phyloP scores from a whole-genome alignment of 1,140 invertebrate species.

The Aphis gossypii region DNA sequence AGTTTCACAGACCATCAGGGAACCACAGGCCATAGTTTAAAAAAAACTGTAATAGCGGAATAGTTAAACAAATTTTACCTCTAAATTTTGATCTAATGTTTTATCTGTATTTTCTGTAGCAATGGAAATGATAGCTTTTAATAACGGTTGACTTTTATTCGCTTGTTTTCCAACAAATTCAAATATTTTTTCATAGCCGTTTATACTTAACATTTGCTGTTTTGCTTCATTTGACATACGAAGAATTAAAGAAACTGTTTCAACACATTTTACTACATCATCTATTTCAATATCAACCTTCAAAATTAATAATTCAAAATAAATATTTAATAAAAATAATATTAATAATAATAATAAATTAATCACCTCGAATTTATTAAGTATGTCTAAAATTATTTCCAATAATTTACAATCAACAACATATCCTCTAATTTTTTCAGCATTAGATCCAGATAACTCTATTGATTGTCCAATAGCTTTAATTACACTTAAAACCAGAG shows the following conservation, averaged over 20 bases:
- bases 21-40: no score
- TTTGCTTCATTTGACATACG: slow-evolving; percentile 53
- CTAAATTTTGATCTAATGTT: slow-evolving; percentile 51
- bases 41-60: background rate
- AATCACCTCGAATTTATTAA: slow-evolving; percentile 44
- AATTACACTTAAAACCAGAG: slow-evolving; percentile 36
- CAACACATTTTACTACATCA: slow-evolving; percentile 62
- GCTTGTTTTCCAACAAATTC: slow-evolving; percentile 63
- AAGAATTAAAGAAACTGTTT: slow-evolving; percentile 60
- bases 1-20: no score
- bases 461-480: slow-evolving; percentile 57
- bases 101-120: slow-evolving; percentile 63
- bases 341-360: background rate
- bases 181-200: slow-evolving; percentile 63
- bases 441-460: slow-evolving; percentile 47
- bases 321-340: background rate
- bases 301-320: background rate
- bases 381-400: slow-evolving; percentile 42
- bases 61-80: slow-evolving; percentile 43
- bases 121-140: slow-evolving; percentile 65
- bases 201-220: slow-evolving; percentile 59
- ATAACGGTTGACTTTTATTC: slow-evolving; percentile 62
- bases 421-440: slow-evolving; percentile 47
- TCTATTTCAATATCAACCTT: slow-evolving; percentile 36
- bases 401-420: slow-evolving; percentile 55